These are phyloP conservation scores for Epinephelus malabaricus DNA, from an alignment of 2,797 vertebrate genomes.

Conservation along the genomic window DNA sequence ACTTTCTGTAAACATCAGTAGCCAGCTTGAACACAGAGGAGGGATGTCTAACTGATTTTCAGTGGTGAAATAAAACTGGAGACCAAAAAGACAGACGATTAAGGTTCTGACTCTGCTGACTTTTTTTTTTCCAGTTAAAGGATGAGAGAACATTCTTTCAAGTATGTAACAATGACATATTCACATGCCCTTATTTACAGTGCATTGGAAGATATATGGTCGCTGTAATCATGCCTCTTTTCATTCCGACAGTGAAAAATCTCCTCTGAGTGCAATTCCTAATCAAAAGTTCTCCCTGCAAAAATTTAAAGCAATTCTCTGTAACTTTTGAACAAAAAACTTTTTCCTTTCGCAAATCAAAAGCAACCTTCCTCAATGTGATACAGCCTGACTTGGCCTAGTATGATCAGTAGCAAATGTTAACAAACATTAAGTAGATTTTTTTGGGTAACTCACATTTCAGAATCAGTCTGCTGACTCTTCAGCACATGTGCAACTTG, in stretches of 20 bases:
- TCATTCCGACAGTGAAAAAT: not conserved
- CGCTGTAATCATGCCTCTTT: not conserved
- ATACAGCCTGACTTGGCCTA: too few species aligned
- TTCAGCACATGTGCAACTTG: not conserved
- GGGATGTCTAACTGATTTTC: not conserved
- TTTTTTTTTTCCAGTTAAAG: not conserved
- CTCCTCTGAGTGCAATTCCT: not conserved
- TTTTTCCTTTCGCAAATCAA: too few species aligned
- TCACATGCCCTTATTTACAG: not conserved
- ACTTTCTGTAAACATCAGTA: not conserved
- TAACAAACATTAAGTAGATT: not conserved
- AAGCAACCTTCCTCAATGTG: too few species aligned
- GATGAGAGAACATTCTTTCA: not conserved
- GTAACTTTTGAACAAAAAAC: not conserved
- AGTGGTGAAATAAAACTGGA: not conserved
- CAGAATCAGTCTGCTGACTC: not conserved
- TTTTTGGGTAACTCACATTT: not conserved
- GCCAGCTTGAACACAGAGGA: not conserved
- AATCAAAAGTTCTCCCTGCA: not conserved
- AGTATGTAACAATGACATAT: not conserved
- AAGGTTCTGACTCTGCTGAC: not conserved
- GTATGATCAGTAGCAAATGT: not conserved
- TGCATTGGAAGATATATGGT: not conserved
- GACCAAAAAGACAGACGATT: not conserved
- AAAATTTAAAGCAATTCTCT: not conserved